A percentile compares a stretch with the other conserved stretches of the same genome.
Conservation (phyloP, 2,888 invertebrate genomes). For the Andrena camellia region DNA sequence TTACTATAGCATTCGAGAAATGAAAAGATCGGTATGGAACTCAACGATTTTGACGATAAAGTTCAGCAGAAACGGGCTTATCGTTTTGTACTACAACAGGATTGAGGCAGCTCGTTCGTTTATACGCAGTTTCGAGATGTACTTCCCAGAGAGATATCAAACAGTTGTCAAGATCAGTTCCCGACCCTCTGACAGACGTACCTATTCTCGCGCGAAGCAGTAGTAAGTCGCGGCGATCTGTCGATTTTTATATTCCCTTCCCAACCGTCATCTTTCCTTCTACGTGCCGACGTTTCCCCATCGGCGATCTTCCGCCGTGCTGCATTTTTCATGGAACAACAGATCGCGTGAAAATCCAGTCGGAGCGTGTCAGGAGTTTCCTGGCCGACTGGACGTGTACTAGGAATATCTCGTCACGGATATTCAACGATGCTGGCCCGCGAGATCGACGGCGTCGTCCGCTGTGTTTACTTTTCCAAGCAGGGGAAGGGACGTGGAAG, state of each 20-base stretch:
- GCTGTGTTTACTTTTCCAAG: not conserved
- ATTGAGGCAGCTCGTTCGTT: not conserved
- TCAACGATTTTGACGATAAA: not conserved
- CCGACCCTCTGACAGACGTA: not conserved
- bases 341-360: constrained; percentile 31
- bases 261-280: not conserved
- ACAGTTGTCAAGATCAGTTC: not conserved
- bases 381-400: not conserved
- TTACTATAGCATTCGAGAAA: no score
- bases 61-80: no score
- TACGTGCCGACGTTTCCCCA: constrained; percentile 9
- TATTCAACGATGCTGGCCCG: constrained; percentile 5
- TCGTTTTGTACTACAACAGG: not conserved
- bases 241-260: constrained; percentile 34
- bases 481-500: not conserved
- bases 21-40: no score
- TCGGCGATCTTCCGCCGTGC: constrained; percentile 30
- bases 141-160: not conserved
- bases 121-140: not conserved
- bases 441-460: constrained; percentile 13
- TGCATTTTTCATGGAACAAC: constrained; percentile 58
- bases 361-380: constrained; percentile 28
- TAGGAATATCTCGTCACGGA: constrained; percentile 23
- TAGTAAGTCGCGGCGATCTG: constrained; percentile 17
- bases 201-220: not conserved